Base-by-base conservation (phyloP, 2,888 invertebrate genomes). In the Polia nebulosa region DNA sequence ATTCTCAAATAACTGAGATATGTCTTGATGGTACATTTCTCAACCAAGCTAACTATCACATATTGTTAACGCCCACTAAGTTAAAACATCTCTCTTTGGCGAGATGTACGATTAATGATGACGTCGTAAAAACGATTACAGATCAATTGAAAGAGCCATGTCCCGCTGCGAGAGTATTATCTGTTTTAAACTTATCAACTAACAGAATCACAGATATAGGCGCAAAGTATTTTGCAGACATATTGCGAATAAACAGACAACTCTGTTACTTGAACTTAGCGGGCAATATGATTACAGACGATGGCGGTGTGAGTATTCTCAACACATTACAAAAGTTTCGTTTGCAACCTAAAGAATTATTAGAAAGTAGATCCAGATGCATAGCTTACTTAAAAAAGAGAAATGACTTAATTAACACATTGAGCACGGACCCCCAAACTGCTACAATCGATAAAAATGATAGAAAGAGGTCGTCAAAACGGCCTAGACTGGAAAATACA, bases 141-240 rank as follows among this genome's bases (percentile, higher is more conserved):
- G 72, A 72, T 0, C 84, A 81, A 41, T 58, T 94, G 1, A 25
- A 25, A 0, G 73, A 82, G 45, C 87, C 89, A 0, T 58, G 66
- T 17, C 85, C 89, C 3, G 87, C 90, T 1, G 90, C 93, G 0
- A 87, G 83, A 67, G 80, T 80, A 4, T 70, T 94, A 49, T 60
- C 66, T 1, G 72, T 86, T 15, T 76, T 94, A 0, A 93, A 92
- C 73, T 68, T 94, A 41, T 81, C 93, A 2, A 86, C 90, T 0
- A 94, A 94, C 49, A 85, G 63, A 60, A 92, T 94, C 11, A 91
- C 93, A 1, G 90, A 94, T 79, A 15, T 71, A 0, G 94, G 94
- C 1, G 89, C 85, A 0, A 85, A 79, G 20, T 73, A 73, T 67
- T 55, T 94, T 59, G 89, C 87, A 0, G 70, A 87, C 3, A 85